Percentiles rank a stretch among this genome's conserved stretches.
These are phyloP conservation scores for Chouioia cunea DNA, from an alignment of 2,888 invertebrate genomes.

Conservation along the genomic window DNA sequence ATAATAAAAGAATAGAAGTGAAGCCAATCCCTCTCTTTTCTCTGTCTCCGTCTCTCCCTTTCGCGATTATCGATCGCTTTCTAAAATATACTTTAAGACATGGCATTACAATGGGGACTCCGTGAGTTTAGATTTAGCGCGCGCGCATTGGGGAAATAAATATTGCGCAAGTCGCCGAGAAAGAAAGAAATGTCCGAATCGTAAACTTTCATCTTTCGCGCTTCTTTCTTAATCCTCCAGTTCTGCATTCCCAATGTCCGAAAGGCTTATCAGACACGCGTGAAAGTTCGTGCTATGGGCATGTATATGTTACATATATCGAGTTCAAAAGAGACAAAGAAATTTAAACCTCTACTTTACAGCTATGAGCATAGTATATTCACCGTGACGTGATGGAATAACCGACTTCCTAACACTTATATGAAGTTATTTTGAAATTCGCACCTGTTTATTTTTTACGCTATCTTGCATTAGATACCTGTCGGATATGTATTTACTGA, in stretches of 20 bases:
- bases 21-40: background rate
- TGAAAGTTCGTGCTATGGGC: constrained; percentile 17
- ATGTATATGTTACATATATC: background rate
- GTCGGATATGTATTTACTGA: too few species aligned
- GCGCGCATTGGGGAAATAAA: background rate
- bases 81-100: constrained; percentile 38
- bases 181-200: constrained; percentile 39
- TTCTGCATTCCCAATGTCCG: constrained; percentile 34
- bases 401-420: too few species aligned
- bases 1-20: constrained; percentile 13
- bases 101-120: constrained; percentile 16
- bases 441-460: background rate
- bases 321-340: constrained; percentile 20
- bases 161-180: constrained; percentile 41
- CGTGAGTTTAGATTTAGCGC: constrained; percentile 11
- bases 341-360: constrained; percentile 18
- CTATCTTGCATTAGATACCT: background rate
- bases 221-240: background rate
- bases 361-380: too few species aligned
- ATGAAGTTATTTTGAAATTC: constrained; percentile 19
- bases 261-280: constrained; percentile 32
- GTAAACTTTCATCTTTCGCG: constrained; percentile 45
- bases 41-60: too few species aligned
- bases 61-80: constrained; percentile 37
- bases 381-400: background rate